These are phyloP conservation scores for Clostera curtula DNA, from an alignment of 2,888 invertebrate genomes.

Conservation along the genomic window DNA sequence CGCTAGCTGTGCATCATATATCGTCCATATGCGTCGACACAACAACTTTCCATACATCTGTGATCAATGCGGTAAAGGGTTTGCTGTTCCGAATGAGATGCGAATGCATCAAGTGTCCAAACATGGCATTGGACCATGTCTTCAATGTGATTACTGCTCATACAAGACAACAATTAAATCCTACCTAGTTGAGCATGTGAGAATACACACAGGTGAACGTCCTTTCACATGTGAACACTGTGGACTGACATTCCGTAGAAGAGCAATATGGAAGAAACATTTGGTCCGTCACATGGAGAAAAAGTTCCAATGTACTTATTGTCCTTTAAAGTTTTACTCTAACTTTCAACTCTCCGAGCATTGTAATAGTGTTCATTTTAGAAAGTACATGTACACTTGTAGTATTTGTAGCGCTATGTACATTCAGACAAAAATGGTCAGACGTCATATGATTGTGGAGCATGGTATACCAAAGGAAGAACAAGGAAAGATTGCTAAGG, in stretches of 20 bases:
- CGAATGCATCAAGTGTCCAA: conserved; percentile 42
- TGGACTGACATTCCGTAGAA: conserved; percentile 53
- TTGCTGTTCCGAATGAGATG: conserved; percentile 36
- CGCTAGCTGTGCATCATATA: conserved; percentile 39
- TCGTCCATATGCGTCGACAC: conserved; percentile 55
- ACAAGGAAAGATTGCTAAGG: conserved; percentile 48
- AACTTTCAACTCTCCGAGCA: conserved; percentile 45
- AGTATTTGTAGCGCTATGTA: conserved; percentile 48
- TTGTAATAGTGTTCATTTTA: conserved; percentile 49
- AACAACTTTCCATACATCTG: conserved; percentile 48
- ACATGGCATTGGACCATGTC: conserved; percentile 45
- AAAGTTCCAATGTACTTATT: conserved; percentile 43
- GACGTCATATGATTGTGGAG: conserved; percentile 47
- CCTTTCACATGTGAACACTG: conserved; percentile 62
- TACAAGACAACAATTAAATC: conserved; percentile 47
- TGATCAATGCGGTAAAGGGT: conserved; percentile 57
- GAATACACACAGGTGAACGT: conserved; percentile 56
- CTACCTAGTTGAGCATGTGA: conserved; percentile 48
- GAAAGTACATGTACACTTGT: conserved; percentile 49
- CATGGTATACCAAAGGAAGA: conserved; percentile 54
- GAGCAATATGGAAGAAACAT: conserved; percentile 56
- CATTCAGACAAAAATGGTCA: conserved; percentile 45
- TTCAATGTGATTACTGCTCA: conserved; percentile 47
- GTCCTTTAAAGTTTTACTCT: conserved; percentile 47
- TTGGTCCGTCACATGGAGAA: conserved; percentile 54